Conservation (phyloP, 2,113 vertebrate species). For the Sigmodon hispidus region DNA sequence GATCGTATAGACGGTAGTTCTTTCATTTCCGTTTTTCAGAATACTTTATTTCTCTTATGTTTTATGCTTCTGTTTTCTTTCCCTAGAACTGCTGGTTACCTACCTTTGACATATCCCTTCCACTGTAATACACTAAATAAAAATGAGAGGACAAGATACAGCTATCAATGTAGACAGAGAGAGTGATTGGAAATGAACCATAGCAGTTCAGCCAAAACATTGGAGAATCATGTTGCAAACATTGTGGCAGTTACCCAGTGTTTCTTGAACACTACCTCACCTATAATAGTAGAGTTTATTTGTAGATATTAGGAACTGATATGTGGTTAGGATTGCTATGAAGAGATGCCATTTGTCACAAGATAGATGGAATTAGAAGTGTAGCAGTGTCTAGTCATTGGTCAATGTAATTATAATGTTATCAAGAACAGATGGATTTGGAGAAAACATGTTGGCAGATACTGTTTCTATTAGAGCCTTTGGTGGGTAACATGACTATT, state of each 20-base stretch:
- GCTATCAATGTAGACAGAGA: neutral
- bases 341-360: neutral
- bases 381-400: neutral
- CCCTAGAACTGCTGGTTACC: neutral
- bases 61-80: neutral
- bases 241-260: neutral
- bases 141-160: neutral
- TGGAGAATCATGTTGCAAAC: neutral
- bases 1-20: neutral
- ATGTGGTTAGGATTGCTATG: neutral
- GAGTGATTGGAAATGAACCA: neutral
- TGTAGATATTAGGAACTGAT: neutral
- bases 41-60: neutral
- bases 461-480: conserved; percentile 10
- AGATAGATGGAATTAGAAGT: neutral
- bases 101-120: neutral
- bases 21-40: neutral
- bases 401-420: conserved; percentile 14
- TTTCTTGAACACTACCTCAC: neutral
- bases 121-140: neutral
- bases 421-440: conserved; percentile 37
- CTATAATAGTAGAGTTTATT: neutral
- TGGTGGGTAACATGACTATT: neutral
- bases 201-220: neutral
- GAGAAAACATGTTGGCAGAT: neutral